These are phyloP conservation scores for Trisateles emortualis DNA, from an alignment of 2,888 invertebrate species.

Conservation along the genomic window DNA sequence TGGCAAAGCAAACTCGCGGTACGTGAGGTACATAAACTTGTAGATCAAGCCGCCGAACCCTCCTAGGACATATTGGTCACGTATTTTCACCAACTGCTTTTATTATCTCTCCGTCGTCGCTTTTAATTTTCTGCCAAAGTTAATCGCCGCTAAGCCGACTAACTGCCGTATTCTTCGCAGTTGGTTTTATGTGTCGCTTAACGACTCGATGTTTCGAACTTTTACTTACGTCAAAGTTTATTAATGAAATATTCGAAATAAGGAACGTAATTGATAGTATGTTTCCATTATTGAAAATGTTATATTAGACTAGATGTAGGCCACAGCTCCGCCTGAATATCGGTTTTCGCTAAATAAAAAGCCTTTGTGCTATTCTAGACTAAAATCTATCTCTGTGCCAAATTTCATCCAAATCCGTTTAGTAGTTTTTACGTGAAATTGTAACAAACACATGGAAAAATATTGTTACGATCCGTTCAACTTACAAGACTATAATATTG, in stretches of 20 bases:
- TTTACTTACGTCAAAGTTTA: conserved; percentile 39
- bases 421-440: too few relatives aligned
- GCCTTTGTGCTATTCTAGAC: too few relatives aligned
- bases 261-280: conserved; percentile 17
- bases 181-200: conserved; percentile 59
- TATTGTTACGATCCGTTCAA: too few relatives aligned
- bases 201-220: conserved; percentile 48
- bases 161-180: conserved; percentile 65
- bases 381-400: neutral
- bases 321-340: too few relatives aligned
- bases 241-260: conserved; percentile 33
- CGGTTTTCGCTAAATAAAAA: too few relatives aligned
- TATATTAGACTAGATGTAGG: too few relatives aligned
- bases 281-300: neutral
- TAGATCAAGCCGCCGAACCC: conserved; percentile 61
- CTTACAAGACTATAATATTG: too few relatives aligned
- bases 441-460: too few relatives aligned
- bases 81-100: conserved; percentile 76
- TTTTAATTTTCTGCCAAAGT: conserved; percentile 78
- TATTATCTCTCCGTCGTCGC: conserved; percentile 74
- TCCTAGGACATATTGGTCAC: conserved; percentile 82
- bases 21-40: conserved; percentile 80
- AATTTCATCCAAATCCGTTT: too few relatives aligned
- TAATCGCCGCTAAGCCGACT: conserved; percentile 68
- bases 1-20: conserved; percentile 78